phyloP scores from a whole-genome alignment of 2,113 vertebrate genomes.

The Motacilla alba region DNA sequence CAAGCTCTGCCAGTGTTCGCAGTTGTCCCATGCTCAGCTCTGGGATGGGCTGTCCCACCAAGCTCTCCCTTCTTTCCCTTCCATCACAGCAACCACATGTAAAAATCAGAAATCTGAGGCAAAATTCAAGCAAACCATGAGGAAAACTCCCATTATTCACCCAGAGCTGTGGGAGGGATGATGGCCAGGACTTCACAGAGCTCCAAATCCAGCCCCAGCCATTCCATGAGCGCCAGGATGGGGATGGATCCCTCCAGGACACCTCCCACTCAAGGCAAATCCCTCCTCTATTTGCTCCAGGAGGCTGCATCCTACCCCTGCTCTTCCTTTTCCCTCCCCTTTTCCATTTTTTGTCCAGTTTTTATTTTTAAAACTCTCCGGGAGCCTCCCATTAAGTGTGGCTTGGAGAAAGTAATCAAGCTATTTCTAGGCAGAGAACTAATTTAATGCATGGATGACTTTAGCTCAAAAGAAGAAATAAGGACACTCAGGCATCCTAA shows the following conservation, averaged over 20 bases:
- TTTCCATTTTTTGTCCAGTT: not conserved
- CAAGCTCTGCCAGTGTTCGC: not conserved
- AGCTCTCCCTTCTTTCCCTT: not conserved
- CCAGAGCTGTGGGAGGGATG: rapidly evolving
- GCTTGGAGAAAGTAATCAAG: constrained; percentile 74
- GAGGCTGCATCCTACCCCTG: not conserved
- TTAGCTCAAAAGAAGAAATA: constrained; percentile 83
- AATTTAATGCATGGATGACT: constrained; percentile 86
- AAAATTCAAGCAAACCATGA: rapidly evolving
- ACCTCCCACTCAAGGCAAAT: not conserved
- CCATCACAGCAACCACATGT: not conserved
- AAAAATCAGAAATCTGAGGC: not conserved
- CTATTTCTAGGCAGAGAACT: constrained; percentile 79
- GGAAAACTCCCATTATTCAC: not conserved
- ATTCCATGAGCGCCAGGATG: rapidly evolving
- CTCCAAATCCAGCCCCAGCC: not conserved
- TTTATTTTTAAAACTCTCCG: constrained; percentile 40
- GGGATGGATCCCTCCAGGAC: rapidly evolving
- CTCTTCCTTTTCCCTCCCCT: not conserved
- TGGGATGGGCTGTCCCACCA: rapidly evolving
- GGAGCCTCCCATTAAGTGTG: constrained; percentile 35
- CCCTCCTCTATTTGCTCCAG: rapidly evolving
- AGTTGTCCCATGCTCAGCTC: rapidly evolving
- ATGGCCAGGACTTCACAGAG: rapidly evolving
- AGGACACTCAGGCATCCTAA: constrained; percentile 75